Conservation (phyloP, 2,113 vertebrate species). For the Anguilla japonica region DNA sequence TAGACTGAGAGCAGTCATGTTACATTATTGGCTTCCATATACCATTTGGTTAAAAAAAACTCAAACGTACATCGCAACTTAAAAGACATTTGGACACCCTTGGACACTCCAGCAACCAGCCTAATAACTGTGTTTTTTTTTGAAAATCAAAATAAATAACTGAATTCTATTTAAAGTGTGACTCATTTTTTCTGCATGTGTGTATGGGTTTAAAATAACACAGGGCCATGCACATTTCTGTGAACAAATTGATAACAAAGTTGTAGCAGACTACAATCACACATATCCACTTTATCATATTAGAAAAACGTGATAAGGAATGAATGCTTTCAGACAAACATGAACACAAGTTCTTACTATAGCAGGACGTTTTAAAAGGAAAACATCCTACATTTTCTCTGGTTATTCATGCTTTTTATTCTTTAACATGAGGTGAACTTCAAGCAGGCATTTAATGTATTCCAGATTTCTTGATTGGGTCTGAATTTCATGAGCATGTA, state of each 20-base stretch:
- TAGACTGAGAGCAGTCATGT: background rate
- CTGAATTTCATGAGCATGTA: background rate
- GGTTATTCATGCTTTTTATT: too few species aligned
- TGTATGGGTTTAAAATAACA: too few species aligned
- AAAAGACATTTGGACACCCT: background rate
- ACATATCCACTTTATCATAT: background rate
- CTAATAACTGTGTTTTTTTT: constrained; percentile 11
- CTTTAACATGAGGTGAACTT: background rate
- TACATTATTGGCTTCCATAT: background rate
- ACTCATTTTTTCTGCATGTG: background rate
- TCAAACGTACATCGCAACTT: background rate
- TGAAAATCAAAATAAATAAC: constrained; percentile 18
- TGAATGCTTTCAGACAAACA: too few species aligned
- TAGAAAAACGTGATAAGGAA: too few species aligned
- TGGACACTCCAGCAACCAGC: constrained; percentile 7
- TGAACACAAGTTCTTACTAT: too few species aligned
- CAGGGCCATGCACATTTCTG: background rate
- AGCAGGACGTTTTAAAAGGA: too few species aligned
- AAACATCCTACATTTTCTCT: too few species aligned
- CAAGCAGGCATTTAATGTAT: background rate
- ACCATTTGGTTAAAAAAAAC: background rate
- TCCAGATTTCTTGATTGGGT: background rate
- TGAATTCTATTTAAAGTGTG: background rate
- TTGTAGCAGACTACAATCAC: background rate
- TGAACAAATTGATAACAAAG: background rate